phyloP scores from a whole-genome alignment of 2,888 invertebrate species.

The Melipona beecheii region DNA sequence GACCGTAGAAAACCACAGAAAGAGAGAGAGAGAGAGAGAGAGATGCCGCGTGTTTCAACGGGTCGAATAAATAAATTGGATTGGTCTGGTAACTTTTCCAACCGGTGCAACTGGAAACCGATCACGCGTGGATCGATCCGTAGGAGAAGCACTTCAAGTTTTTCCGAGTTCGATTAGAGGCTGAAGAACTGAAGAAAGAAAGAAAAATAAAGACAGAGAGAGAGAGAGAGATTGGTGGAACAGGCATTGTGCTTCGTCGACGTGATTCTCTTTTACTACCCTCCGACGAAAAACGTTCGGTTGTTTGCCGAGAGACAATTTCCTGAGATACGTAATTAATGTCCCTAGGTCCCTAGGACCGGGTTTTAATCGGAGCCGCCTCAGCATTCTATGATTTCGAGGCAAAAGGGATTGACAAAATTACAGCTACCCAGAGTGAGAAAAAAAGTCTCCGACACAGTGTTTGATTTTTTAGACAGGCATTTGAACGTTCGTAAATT shows the following conservation, averaged over 20 bases:
- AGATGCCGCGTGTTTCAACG: slow-evolving; percentile 12
- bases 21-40: neutral
- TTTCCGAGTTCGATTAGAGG: slow-evolving; percentile 62
- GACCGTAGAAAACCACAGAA: neutral
- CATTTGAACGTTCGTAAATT: too few relatives aligned
- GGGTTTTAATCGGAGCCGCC: slow-evolving; percentile 39
- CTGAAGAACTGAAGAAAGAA: neutral
- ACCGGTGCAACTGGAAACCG: slow-evolving; percentile 44
- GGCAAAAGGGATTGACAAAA: neutral
- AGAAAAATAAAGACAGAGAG: neutral
- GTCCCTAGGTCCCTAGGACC: too few relatives aligned
- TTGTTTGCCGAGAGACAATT: slow-evolving; percentile 36
- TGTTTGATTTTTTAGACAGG: neutral
- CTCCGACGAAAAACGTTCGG: slow-evolving; percentile 11
- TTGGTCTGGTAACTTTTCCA: slow-evolving; percentile 56
- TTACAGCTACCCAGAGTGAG: neutral
- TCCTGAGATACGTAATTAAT: slow-evolving; percentile 36
- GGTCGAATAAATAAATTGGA: slow-evolving; percentile 67
- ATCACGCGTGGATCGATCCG: slow-evolving; percentile 37
- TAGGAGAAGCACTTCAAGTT: slow-evolving; percentile 52
- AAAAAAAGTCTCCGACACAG: neutral
- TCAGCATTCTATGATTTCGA: neutral
- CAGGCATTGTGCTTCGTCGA: slow-evolving; percentile 29
- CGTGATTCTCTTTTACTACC: slow-evolving; percentile 25
- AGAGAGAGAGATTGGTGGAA: neutral